Evolutionary conservation across 2,888 invertebrate species (phyloP).

Genomic region (Adelognathus sp.): DNA sequence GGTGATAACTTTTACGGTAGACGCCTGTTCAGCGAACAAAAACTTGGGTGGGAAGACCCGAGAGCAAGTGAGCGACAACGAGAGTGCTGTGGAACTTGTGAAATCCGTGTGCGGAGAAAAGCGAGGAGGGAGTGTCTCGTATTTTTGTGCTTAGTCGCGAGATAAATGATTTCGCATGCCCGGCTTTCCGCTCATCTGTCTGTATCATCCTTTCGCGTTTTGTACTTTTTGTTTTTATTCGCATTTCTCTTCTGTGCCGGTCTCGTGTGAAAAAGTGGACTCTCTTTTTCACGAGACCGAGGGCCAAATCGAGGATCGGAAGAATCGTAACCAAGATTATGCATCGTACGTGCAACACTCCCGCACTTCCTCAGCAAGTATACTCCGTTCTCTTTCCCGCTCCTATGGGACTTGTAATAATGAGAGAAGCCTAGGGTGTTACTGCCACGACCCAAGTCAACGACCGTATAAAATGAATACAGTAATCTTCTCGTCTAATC

Average conservation of each 20-base stretch:
- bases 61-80: slow-evolving; percentile 33
- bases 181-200: slow-evolving; percentile 74
- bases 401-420: neutral
- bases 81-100: slow-evolving; percentile 64
- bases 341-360: too few species aligned
- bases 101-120: slow-evolving; percentile 68
- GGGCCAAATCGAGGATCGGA: too few species aligned
- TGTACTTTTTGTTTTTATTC: slow-evolving; percentile 51
- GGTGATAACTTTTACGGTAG: slow-evolving; percentile 35
- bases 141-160: slow-evolving; percentile 76
- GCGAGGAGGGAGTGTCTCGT: slow-evolving; percentile 68
- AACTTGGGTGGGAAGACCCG: slow-evolving; percentile 27
- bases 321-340: too few species aligned
- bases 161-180: slow-evolving; percentile 80
- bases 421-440: neutral
- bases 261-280: too few species aligned
- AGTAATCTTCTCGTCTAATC: neutral
- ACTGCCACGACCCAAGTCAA: neutral
- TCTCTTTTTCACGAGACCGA: neutral
- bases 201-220: slow-evolving; percentile 73
- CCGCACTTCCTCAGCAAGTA: too few species aligned
- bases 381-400: neutral
- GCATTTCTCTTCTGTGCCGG: slow-evolving; percentile 25
- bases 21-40: slow-evolving; percentile 7
- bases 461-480: neutral